Evolutionary conservation across 2,113 vertebrate genomes (phyloP), one percentile per base, ranked within the genome.

Genomic region (Sebastes schlegelii): DNA sequence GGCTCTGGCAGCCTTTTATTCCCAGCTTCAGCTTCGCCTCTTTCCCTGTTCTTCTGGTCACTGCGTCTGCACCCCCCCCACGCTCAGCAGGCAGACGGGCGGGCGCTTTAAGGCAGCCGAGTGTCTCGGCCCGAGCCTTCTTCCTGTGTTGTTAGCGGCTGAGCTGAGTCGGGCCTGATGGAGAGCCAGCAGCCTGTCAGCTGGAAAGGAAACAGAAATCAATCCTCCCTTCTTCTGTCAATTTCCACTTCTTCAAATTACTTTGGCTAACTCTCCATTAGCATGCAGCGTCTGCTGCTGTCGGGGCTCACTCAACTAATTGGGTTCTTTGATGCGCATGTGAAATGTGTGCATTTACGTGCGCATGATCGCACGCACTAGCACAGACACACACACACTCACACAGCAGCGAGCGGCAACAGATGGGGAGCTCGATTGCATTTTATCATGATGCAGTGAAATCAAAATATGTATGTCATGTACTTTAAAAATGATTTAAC

Each of bases 201-300:
- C 80, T 91, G 86, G 89, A 93, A 88, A 85, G 63, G 55, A 85
- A 94, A 82, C 82, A 88, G 46, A 87, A 93, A 93, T 94, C 93
- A 91, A 93, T 94, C 64, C 66, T 66, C 48, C 79, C 85, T 73
- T 80, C 77, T 78, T 93, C 71, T 91, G 79, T 90, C 86, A 88
- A 89, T 93, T 84, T 89, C 82, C 80, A 84, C 89, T 92, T 79
- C 80, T 87, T 90, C 74, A 91, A 89, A 90, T 93, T 78, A 88
- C 87, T 85, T 80, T 85, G 75, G 71, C 86, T 91, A 90, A 94
- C 85, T 90, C 13, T 0, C 80, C 46, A 88, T 94, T 89, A 87
- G 86, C 84, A 92, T 90, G 80, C 86, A 70, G 70, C 66, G 85
- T 84, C 76, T 60, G 84, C 72, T 62, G 51, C 83, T 74, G 71